Conservation (phyloP, 64 coral and sea anemone genomes). For the Montipora efflorescens region DNA sequence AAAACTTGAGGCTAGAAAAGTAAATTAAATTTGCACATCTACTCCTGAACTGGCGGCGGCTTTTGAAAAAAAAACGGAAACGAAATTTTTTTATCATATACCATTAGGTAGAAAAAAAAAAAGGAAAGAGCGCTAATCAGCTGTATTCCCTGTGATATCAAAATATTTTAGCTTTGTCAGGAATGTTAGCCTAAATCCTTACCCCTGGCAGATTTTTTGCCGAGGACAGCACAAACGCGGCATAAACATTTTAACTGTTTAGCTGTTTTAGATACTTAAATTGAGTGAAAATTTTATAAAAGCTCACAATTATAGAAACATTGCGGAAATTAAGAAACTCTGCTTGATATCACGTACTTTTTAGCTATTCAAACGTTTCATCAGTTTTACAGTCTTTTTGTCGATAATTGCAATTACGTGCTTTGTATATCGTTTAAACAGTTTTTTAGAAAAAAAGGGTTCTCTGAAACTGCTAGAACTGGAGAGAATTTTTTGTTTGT, state of each 20-base stretch:
- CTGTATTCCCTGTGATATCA: not conserved
- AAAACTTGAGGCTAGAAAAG: not conserved
- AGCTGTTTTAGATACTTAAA: not conserved
- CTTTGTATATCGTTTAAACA: too few relatives aligned
- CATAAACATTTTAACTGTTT: not conserved
- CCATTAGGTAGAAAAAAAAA: not conserved
- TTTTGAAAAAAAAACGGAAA: not conserved
- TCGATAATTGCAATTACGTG: too few relatives aligned
- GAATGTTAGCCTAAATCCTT: not conserved
- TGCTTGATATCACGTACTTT: not conserved
- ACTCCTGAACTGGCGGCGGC: constrained; percentile 29
- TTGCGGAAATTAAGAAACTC: constrained; percentile 21
- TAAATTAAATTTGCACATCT: constrained; percentile 10
- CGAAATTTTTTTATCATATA: not conserved
- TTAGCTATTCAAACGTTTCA: not conserved
- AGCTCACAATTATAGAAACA: constrained; percentile 3
- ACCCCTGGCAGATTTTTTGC: not conserved
- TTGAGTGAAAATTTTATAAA: not conserved
- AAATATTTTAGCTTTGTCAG: not conserved
- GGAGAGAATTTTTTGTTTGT: too few relatives aligned
- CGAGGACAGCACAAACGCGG: not conserved
- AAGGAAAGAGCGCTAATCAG: not conserved
- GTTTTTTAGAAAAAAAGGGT: too few relatives aligned
- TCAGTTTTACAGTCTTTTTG: not conserved
- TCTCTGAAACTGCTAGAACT: not conserved